Evolutionary conservation across 2,113 vertebrate genomes (phyloP).

Genomic region (Pachycephala philippinensis): DNA sequence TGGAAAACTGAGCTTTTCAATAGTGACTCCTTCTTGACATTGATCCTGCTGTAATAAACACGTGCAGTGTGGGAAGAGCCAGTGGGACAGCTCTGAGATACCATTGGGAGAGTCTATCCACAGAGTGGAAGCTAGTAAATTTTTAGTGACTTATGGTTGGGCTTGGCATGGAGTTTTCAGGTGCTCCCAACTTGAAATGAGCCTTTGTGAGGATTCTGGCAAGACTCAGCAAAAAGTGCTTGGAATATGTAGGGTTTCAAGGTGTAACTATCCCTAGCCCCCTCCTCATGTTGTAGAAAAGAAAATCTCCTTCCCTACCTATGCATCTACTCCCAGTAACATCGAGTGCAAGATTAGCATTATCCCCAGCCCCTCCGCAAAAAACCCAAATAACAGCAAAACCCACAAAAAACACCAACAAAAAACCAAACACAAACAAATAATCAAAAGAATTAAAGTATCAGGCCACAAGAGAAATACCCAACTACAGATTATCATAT

Average conservation of each 20-base stretch:
- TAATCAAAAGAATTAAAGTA: not conserved
- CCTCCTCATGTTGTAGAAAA: not conserved
- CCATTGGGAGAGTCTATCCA: not conserved
- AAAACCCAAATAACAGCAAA: not conserved
- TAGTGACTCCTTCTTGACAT: not conserved
- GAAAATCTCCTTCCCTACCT: not conserved
- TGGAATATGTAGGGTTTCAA: not conserved
- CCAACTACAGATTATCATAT: not conserved
- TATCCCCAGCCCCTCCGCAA: rapidly evolving
- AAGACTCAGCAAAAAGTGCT: not conserved
- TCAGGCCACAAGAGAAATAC: not conserved
- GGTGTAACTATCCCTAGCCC: not conserved
- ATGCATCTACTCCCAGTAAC: not conserved
- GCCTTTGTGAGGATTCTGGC: not conserved
- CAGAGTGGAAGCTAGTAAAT: not conserved
- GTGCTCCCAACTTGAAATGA: not conserved
- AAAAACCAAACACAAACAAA: not conserved
- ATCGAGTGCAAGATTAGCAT: not conserved
- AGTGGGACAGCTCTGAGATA: not conserved
- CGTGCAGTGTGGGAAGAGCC: not conserved
- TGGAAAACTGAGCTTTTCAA: not conserved
- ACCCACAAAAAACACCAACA: not conserved
- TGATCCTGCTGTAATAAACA: not conserved
- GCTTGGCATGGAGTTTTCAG: not conserved
- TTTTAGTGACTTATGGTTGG: not conserved